A percentile compares a stretch with the other conserved stretches of the same genome.
Conservation (phyloP, 2,113 vertebrate genomes). For the Gymnocephalus cernua region DNA sequence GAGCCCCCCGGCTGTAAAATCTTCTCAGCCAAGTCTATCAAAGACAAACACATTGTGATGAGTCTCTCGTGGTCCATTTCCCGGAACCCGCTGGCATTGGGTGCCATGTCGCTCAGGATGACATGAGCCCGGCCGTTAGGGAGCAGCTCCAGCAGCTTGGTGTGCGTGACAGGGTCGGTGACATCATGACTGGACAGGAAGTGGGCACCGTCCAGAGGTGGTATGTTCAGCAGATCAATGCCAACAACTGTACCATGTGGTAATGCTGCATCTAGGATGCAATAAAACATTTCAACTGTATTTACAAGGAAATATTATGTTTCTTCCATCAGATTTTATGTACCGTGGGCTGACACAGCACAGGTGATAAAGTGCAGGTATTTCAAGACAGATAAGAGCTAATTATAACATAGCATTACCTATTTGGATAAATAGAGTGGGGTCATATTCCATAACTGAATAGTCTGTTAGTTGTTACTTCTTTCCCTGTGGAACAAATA, state of each 20-base stretch:
- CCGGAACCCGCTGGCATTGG: conserved; percentile 91
- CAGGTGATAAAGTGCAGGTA: background rate
- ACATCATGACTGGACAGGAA: conserved; percentile 89
- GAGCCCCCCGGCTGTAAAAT: conserved; percentile 86
- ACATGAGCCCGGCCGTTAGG: conserved; percentile 86
- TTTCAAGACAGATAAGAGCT: background rate
- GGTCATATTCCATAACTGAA: background rate
- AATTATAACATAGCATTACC: background rate
- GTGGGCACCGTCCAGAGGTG: conserved; percentile 89
- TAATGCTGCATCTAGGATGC: conserved; percentile 81
- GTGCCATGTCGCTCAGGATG: conserved; percentile 96
- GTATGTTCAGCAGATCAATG: conserved; percentile 88
- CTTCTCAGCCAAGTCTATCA: conserved; percentile 84
- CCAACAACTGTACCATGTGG: conserved; percentile 90
- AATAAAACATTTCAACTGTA: conserved; percentile 1
- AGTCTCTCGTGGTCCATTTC: conserved; percentile 93
- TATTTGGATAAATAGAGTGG: background rate
- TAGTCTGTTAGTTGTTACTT: background rate
- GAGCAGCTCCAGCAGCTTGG: conserved; percentile 85
- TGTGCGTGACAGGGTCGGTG: conserved; percentile 78
- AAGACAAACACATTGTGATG: conserved; percentile 85
- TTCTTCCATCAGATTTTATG: background rate
- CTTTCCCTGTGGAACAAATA: background rate
- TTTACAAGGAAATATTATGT: background rate
- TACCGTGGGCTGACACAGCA: background rate